These are phyloP conservation scores for Brachyopa scutellaris DNA, from an alignment of 2,888 invertebrate species.

Conservation along the genomic window DNA sequence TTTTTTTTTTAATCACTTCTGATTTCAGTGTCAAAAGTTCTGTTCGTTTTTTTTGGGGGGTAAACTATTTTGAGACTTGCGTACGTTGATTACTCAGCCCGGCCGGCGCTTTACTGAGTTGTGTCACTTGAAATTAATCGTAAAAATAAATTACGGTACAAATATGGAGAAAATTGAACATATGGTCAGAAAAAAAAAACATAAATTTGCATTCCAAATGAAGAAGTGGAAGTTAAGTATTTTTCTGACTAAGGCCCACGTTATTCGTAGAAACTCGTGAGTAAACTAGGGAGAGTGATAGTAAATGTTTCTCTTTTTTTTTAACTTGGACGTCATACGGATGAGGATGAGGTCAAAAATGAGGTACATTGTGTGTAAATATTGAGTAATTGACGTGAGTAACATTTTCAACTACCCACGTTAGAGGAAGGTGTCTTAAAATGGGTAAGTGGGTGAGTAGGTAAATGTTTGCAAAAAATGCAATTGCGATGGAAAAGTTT, in stretches of 20 bases:
- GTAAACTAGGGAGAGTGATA: not conserved
- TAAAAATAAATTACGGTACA: constrained; percentile 36
- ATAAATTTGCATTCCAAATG: constrained; percentile 46
- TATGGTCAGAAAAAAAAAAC: constrained; percentile 57
- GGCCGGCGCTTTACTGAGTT: not conserved
- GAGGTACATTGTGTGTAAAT: constrained; percentile 10
- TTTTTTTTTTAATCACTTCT: constrained; percentile 10
- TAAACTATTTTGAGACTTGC: constrained; percentile 36
- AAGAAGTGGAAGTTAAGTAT: constrained; percentile 8
- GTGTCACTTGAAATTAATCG: constrained; percentile 42
- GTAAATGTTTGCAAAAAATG: not conserved
- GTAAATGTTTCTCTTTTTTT: too few species aligned
- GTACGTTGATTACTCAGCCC: constrained; percentile 27
- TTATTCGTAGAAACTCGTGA: constrained; percentile 33
- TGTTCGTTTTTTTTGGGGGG: too few species aligned
- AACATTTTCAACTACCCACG: constrained; percentile 17
- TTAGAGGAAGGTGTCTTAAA: constrained; percentile 7
- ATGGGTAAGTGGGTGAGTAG: constrained; percentile 1
- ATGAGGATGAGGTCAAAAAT: constrained; percentile 51
- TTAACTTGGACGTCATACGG: constrained; percentile 1
- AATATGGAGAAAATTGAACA: constrained; percentile 53
- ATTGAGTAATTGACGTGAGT: constrained; percentile 36
- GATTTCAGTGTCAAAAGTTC: constrained; percentile 16
- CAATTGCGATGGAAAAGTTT: not conserved
- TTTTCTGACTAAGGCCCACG: not conserved